phyloP scores from a whole-genome alignment of 2,888 invertebrate species.

The Yponomeuta evonymella region DNA sequence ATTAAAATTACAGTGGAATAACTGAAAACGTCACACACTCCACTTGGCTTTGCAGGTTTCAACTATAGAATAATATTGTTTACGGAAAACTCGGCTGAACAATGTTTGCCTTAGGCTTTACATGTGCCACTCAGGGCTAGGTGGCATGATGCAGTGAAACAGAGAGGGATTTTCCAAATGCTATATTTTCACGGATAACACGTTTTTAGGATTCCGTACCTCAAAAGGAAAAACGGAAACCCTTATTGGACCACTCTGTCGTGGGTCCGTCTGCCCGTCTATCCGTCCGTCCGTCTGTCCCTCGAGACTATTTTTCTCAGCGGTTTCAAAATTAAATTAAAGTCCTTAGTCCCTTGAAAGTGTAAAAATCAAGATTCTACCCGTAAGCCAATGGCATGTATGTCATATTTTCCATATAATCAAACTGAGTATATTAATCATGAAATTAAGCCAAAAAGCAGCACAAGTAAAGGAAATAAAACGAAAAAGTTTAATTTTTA shows the following conservation, averaged over 20 bases:
- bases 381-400: neutral
- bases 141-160: too few species aligned
- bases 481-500: too few species aligned
- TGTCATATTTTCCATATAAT: too few species aligned
- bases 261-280: neutral
- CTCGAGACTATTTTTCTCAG: neutral
- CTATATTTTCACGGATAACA: neutral
- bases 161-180: too few species aligned
- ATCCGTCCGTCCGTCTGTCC: neutral
- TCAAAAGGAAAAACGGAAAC: neutral
- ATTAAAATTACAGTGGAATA: too few species aligned
- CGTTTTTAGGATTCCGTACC: neutral
- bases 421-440: too few species aligned
- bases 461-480: too few species aligned
- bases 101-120: conserved; percentile 22
- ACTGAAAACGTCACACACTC: conserved; percentile 4
- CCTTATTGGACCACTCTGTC: neutral
- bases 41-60: neutral
- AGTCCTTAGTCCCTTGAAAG: neutral
- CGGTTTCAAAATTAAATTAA: neutral
- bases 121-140: conserved; percentile 21
- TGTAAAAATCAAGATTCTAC: neutral
- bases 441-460: too few species aligned
- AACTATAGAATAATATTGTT: conserved; percentile 16
- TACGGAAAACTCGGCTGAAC: conserved; percentile 23